phyloP scores from a whole-genome alignment of 2,888 invertebrate genomes.

The Lasioglossum figueresi region DNA sequence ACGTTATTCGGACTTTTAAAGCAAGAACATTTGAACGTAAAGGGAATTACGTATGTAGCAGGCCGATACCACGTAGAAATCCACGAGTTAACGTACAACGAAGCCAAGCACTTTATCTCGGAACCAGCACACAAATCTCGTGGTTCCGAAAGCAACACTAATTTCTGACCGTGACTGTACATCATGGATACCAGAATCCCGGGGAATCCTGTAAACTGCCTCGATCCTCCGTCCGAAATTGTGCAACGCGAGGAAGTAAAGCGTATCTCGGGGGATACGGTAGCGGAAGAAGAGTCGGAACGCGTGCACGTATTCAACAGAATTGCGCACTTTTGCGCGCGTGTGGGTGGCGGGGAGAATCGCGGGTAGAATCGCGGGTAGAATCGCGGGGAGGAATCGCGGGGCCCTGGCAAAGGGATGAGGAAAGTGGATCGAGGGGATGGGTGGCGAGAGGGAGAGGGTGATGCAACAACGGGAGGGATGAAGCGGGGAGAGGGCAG shows the following conservation, averaged over 20 bases:
- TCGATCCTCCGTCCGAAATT: conserved; percentile 29
- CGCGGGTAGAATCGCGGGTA: no score
- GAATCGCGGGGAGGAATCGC: no score
- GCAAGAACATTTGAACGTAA: neutral
- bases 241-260: conserved; percentile 39
- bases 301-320: neutral
- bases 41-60: neutral
- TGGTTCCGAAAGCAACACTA: neutral
- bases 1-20: neutral
- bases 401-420: neutral
- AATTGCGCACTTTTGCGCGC: conserved; percentile 25
- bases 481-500: neutral
- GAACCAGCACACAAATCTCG: conserved; percentile 9
- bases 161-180: conserved; percentile 8
- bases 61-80: neutral
- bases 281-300: conserved; percentile 6
- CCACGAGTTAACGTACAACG: neutral
- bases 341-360: neutral
- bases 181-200: conserved; percentile 17
- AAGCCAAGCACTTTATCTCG: neutral
- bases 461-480: neutral
- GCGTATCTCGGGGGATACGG: conserved; percentile 23
- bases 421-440: neutral
- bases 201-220: conserved; percentile 15
- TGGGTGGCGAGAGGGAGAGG: neutral